phyloP scores from a whole-genome alignment of 2,888 invertebrate species.

The Drosophila parthenogenetica region DNA sequence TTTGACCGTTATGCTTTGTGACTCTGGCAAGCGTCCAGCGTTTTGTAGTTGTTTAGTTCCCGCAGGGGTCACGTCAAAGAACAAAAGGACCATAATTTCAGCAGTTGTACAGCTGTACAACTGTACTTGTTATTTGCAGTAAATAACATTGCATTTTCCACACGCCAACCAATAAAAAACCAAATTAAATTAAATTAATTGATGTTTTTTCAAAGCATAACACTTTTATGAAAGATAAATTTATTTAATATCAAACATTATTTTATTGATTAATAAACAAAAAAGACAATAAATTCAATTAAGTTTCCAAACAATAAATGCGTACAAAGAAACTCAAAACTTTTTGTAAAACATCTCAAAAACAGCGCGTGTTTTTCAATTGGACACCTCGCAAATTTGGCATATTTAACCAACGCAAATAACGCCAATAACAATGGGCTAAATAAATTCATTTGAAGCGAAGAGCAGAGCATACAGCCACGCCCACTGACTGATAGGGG shows the following conservation, averaged over 20 bases:
- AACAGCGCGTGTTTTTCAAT: conserved; percentile 27
- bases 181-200: background rate
- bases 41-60: conserved; percentile 42
- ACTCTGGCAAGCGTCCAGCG: conserved; percentile 59
- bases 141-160: conserved; percentile 39
- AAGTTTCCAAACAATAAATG: background rate
- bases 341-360: conserved; percentile 9
- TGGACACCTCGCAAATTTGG: conserved; percentile 45
- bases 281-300: background rate
- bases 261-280: background rate
- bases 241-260: too few relatives aligned
- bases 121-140: conserved; percentile 9
- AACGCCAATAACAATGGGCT: conserved; percentile 44
- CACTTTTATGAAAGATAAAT: too few relatives aligned
- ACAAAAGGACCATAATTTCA: conserved; percentile 42
- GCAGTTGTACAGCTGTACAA: conserved; percentile 4
- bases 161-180: conserved; percentile 2
- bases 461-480: conserved; percentile 5
- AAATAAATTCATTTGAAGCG: conserved; percentile 56
- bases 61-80: conserved; percentile 28
- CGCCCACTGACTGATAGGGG: conserved; percentile 14
- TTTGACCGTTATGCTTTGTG: conserved; percentile 13
- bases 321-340: background rate
- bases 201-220: background rate
- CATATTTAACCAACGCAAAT: conserved; percentile 59